Percentiles rank a stretch among this genome's conserved stretches.
These are phyloP conservation scores for Coecobrya sp. DNA, from an alignment of 2,888 invertebrate genomes.

Conservation along the genomic window DNA sequence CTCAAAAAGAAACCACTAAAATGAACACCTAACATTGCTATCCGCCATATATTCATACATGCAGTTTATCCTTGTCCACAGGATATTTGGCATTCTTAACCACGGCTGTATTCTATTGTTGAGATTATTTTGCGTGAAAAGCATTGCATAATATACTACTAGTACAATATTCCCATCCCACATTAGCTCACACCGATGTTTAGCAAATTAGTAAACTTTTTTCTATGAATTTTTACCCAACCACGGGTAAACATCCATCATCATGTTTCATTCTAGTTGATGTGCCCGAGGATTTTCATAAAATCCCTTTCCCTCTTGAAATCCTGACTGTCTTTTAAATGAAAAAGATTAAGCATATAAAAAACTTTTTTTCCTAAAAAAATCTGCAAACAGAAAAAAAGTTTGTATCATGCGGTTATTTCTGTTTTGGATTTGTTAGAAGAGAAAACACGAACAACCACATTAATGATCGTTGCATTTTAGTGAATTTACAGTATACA, in stretches of 20 bases:
- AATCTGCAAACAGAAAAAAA: background rate
- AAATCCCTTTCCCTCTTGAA: conserved; percentile 7
- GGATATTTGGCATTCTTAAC: background rate
- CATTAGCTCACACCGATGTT: background rate
- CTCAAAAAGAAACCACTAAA: conserved; percentile 7
- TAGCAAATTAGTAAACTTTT: conserved; percentile 39
- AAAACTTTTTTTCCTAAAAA: conserved; percentile 24
- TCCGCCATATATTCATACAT: background rate
- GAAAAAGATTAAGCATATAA: conserved; percentile 20
- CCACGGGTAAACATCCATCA: conserved; percentile 57
- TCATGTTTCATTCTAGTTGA: conserved; percentile 55
- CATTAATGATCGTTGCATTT: background rate
- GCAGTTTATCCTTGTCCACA: background rate
- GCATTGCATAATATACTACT: too few species aligned
- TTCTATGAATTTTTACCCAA: conserved; percentile 5
- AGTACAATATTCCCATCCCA: too few species aligned
- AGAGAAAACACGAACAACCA: background rate
- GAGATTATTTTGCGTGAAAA: background rate
- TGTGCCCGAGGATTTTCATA: background rate
- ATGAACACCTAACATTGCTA: background rate
- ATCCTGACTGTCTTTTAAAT: conserved; percentile 19
- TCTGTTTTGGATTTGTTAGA: background rate
- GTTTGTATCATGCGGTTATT: background rate
- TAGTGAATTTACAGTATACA: too few species aligned
- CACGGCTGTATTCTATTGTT: background rate